These are phyloP conservation scores for Henricia sp. DNA, from an alignment of 53 echinoderm and acorn worm species.

Conservation along the genomic window DNA sequence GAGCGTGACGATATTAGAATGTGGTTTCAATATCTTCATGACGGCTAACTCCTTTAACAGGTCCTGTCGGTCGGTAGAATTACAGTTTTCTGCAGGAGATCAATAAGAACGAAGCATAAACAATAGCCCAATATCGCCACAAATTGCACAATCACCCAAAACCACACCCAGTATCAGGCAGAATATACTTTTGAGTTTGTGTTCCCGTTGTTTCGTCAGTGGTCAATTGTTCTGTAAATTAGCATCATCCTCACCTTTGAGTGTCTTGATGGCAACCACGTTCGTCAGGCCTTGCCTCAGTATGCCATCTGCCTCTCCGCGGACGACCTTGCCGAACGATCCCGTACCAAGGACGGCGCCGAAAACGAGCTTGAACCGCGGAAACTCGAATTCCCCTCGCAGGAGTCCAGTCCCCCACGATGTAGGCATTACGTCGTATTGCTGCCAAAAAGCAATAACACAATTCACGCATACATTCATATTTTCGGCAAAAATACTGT, in stretches of 20 bases:
- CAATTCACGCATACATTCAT: too few relatives aligned
- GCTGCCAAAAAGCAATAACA: slow-evolving; percentile 12
- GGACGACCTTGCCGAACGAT: slow-evolving; percentile 81
- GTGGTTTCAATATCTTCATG: slow-evolving; percentile 79
- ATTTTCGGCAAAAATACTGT: too few relatives aligned
- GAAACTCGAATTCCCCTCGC: slow-evolving; percentile 74
- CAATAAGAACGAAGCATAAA: neutral
- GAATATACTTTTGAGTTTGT: neutral
- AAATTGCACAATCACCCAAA: neutral
- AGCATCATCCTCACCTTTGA: slow-evolving; percentile 82
- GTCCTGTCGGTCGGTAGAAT: slow-evolving; percentile 71
- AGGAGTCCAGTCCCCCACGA: slow-evolving; percentile 14
- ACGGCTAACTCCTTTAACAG: slow-evolving; percentile 79
- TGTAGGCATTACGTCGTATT: slow-evolving; percentile 56
- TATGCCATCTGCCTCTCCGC: slow-evolving; percentile 77
- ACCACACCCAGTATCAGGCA: neutral
- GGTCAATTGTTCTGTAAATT: too few relatives aligned
- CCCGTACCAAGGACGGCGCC: slow-evolving; percentile 77
- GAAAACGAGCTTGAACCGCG: slow-evolving; percentile 61
- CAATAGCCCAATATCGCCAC: neutral
- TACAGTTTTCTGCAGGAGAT: slow-evolving; percentile 66
- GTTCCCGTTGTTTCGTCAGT: neutral
- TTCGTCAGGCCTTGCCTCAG: slow-evolving; percentile 58
- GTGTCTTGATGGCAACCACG: slow-evolving; percentile 80
- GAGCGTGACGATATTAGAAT: slow-evolving; percentile 83